Conservation (phyloP, 2,113 vertebrate genomes). For the Todiramphus chloris region DNA sequence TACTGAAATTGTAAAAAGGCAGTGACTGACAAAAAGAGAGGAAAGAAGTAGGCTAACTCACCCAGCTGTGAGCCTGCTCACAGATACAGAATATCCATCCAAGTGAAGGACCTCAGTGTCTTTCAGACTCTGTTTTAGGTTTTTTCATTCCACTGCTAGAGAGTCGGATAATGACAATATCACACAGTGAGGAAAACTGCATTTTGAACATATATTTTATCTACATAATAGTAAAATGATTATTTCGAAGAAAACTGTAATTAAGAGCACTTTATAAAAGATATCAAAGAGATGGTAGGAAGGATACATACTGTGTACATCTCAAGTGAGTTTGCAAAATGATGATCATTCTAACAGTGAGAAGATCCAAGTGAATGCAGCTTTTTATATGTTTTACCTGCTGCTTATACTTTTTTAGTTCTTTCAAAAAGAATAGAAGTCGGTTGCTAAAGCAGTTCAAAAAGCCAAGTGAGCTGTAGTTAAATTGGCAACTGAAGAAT, state of each 20-base stretch:
- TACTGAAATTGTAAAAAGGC: background rate
- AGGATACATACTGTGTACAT: slow-evolving; percentile 17
- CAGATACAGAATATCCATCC: background rate
- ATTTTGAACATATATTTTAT: slow-evolving; percentile 22
- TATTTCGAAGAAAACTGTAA: slow-evolving; percentile 29
- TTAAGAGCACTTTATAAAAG: slow-evolving; percentile 28
- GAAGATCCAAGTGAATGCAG: slow-evolving; percentile 2
- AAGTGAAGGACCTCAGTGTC: background rate
- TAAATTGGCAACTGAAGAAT: slow-evolving; percentile 45
- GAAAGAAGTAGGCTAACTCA: background rate
- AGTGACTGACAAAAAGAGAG: background rate
- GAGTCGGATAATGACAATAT: background rate
- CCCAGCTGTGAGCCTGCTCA: background rate
- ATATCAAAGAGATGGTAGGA: background rate
- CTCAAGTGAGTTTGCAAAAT: background rate
- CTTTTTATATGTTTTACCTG: slow-evolving; percentile 66
- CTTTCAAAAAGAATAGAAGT: slow-evolving; percentile 65
- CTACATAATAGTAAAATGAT: slow-evolving; percentile 28
- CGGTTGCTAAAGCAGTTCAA: slow-evolving; percentile 51
- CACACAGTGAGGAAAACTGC: background rate
- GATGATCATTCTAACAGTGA: slow-evolving; percentile 4
- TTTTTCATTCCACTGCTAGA: background rate
- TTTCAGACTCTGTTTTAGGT: background rate
- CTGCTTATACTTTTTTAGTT: slow-evolving; percentile 61
- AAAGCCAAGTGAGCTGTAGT: slow-evolving; percentile 32